phyloP scores from a whole-genome alignment of 2,113 vertebrate genomes.

The Paedocypris sp. region DNA sequence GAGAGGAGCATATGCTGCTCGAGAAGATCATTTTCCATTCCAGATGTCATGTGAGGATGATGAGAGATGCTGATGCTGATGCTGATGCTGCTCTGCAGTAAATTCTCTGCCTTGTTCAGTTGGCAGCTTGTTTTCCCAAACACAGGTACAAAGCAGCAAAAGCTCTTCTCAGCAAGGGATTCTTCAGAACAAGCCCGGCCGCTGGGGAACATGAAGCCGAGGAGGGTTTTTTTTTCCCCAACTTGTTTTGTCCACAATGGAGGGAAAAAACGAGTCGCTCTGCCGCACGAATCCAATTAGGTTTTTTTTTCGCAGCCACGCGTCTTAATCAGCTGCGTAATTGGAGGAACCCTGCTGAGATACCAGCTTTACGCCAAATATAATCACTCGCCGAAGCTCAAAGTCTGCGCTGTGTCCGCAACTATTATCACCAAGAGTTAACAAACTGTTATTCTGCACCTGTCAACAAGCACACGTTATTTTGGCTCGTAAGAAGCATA shows the following conservation, averaged over 20 bases:
- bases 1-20: conserved; percentile 3
- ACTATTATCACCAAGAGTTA: conserved; percentile 20
- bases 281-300: conserved; percentile 41
- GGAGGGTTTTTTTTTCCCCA: conserved; percentile 16
- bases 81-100: conserved; percentile 17
- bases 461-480: conserved; percentile 15
- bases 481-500: conserved; percentile 30
- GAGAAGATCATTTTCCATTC: conserved; percentile 29
- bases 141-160: conserved; percentile 30
- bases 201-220: conserved; percentile 21
- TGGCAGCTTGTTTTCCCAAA: conserved; percentile 24
- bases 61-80: conserved; percentile 22
- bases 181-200: conserved; percentile 26
- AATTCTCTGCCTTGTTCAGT: conserved; percentile 6
- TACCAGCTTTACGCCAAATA: conserved; percentile 29
- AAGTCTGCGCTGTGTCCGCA: conserved; percentile 6
- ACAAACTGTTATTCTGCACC: conserved; percentile 17
- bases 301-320: conserved; percentile 46
- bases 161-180: conserved; percentile 17
- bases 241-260: conserved; percentile 21
- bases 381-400: conserved; percentile 23
- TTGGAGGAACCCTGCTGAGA: conserved; percentile 67
- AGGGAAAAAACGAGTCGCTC: conserved; percentile 14
- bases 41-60: conserved; percentile 27
- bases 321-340: conserved; percentile 72